Percentiles rank a stretch among this genome's conserved stretches.
phyloP scores from a whole-genome alignment of 2,113 vertebrate genomes.

The Terrapene triunguis region DNA sequence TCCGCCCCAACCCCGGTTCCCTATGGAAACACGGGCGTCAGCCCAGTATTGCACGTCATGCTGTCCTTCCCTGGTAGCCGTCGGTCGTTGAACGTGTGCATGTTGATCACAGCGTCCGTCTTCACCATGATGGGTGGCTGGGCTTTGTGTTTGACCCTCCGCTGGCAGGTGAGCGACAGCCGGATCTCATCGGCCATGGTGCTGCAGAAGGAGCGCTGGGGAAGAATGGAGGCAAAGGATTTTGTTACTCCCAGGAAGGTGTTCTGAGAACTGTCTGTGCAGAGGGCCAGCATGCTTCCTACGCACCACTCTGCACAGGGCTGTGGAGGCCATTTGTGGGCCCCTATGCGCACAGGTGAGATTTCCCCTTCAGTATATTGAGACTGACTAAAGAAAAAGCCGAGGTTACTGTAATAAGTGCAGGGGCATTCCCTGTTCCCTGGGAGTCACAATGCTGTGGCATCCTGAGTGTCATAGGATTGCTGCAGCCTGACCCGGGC shows the following conservation, averaged over 20 bases:
- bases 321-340: fast-evolving
- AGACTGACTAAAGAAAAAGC: neutral
- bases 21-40: constrained; percentile 95
- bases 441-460: neutral
- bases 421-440: neutral
- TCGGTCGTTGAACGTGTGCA: constrained; percentile 98
- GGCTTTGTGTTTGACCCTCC: constrained; percentile 93
- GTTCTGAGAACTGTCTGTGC: neutral
- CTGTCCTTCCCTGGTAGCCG: constrained; percentile 97
- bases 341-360: neutral
- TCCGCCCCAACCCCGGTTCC: neutral
- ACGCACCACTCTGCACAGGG: neutral
- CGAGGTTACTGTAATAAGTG: fast-evolving
- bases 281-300: fast-evolving
- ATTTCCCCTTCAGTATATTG: fast-evolving
- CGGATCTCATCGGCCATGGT: constrained; percentile 96
- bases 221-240: neutral
- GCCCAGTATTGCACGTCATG: constrained; percentile 92
- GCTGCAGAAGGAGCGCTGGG: constrained; percentile 98
- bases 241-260: fast-evolving
- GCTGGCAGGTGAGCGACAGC: constrained; percentile 97
- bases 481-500: neutral
- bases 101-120: constrained; percentile 97
- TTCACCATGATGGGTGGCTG: constrained; percentile 90
- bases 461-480: neutral